Evolutionary conservation across 2,113 vertebrate genomes (phyloP).

Genomic region (Pao palembangensis): DNA sequence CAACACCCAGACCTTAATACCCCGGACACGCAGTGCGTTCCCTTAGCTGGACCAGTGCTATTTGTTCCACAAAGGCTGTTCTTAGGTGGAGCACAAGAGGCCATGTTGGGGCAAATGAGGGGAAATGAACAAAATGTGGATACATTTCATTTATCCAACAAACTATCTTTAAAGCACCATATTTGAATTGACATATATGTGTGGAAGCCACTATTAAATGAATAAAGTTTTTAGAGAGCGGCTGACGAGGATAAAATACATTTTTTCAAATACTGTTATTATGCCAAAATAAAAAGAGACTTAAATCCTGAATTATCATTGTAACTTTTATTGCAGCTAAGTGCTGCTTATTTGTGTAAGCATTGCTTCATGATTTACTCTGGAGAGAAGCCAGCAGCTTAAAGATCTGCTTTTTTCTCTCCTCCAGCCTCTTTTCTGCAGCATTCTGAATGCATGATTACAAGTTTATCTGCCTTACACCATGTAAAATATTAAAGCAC

Average conservation of each 20-base stretch:
- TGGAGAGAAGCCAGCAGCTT: slow-evolving; percentile 7
- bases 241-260: too few species aligned
- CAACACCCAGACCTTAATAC: background rate
- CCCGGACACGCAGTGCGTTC: background rate
- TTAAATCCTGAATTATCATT: background rate
- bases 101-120: too few species aligned
- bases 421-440: slow-evolving; percentile 2
- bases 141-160: too few species aligned
- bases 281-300: too few species aligned
- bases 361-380: slow-evolving; percentile 19
- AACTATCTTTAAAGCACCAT: background rate
- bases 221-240: too few species aligned
- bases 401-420: background rate
- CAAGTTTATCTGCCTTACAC: background rate
- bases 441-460: background rate
- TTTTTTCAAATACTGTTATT: too few species aligned
- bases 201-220: too few species aligned
- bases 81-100: too few species aligned
- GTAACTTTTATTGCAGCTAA: background rate
- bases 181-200: background rate
- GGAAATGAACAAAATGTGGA: too few species aligned
- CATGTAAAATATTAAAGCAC: background rate
- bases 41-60: too few species aligned
- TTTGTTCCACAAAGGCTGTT: too few species aligned
- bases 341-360: slow-evolving; percentile 21